phyloP scores from a whole-genome alignment of 2,113 vertebrate genomes.

The Phalacrocorax brasilianus region DNA sequence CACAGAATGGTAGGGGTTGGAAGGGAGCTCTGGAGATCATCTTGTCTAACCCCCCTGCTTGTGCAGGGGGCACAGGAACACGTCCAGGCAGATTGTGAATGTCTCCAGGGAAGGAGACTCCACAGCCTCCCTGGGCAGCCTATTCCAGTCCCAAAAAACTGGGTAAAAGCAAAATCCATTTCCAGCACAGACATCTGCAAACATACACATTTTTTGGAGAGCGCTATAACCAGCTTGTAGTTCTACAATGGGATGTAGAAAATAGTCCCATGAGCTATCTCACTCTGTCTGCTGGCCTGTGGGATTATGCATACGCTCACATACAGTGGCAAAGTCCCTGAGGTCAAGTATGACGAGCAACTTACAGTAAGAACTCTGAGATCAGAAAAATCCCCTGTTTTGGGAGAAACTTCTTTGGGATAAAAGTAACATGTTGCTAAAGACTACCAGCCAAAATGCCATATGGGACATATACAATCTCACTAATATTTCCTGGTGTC shows the following conservation, averaged over 20 bases:
- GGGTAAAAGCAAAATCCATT: neutral
- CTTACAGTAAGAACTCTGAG: fast-evolving
- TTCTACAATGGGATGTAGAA: neutral
- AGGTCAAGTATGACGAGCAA: neutral
- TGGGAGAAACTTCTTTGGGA: neutral
- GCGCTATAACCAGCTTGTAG: neutral
- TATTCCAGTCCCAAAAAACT: too few relatives aligned
- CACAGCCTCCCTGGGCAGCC: too few relatives aligned
- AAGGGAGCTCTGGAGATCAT: too few relatives aligned
- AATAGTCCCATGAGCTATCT: neutral
- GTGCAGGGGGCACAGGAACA: too few relatives aligned
- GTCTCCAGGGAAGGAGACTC: too few relatives aligned
- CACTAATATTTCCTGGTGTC: neutral
- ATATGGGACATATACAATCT: neutral
- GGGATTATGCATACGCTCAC: neutral
- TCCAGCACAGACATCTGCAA: neutral
- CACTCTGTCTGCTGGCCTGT: neutral
- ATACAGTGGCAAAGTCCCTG: neutral
- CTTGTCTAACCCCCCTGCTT: too few relatives aligned
- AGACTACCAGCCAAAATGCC: neutral
- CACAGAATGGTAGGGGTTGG: too few relatives aligned
- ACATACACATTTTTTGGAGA: neutral
- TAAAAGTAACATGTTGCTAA: neutral
- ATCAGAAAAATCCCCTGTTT: neutral
- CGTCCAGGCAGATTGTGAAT: too few relatives aligned